Percentiles rank a stretch among this genome's conserved stretches.
Evolutionary conservation across 2,888 invertebrate species (phyloP).

Genomic region (Eudemis profundana): DNA sequence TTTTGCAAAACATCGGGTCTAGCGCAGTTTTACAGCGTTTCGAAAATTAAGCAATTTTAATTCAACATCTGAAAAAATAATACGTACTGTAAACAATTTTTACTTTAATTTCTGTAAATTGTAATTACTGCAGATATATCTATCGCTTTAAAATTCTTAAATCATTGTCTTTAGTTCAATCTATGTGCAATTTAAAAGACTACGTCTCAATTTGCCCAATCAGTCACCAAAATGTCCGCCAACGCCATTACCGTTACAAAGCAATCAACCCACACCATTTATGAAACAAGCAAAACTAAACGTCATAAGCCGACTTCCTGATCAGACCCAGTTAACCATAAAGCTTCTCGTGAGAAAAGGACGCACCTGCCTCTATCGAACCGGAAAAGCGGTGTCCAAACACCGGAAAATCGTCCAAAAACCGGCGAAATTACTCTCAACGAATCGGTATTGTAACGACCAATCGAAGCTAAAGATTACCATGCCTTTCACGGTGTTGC

Average conservation of each 20-base stretch:
- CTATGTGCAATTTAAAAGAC: no score
- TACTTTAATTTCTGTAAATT: no score
- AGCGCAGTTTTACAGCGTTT: no score
- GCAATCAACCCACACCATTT: constrained; percentile 47
- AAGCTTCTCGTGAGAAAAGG: constrained; percentile 79
- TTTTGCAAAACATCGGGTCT: no score
- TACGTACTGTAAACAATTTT: no score
- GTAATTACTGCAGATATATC: no score
- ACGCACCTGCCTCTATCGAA: constrained; percentile 75
- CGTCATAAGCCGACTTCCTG: constrained; percentile 68
- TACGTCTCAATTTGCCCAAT: constrained; percentile 4
- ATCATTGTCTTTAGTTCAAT: no score
- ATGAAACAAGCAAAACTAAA: constrained; percentile 54
- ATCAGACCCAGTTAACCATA: constrained; percentile 64
- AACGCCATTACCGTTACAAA: constrained; percentile 31
- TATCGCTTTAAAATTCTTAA: no score
- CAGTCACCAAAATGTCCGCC: constrained; percentile 3
- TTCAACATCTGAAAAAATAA: no score
- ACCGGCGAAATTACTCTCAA: constrained; percentile 77
- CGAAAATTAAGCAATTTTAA: no score
- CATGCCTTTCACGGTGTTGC: constrained; percentile 75
- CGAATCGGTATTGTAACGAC: constrained; percentile 68
- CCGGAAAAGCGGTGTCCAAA: constrained; percentile 80
- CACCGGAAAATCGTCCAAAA: constrained; percentile 82
- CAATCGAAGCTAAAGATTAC: constrained; percentile 68